Evolutionary conservation across 2,113 vertebrate species (phyloP).

Genomic region (Amphilophus citrinellus): DNA sequence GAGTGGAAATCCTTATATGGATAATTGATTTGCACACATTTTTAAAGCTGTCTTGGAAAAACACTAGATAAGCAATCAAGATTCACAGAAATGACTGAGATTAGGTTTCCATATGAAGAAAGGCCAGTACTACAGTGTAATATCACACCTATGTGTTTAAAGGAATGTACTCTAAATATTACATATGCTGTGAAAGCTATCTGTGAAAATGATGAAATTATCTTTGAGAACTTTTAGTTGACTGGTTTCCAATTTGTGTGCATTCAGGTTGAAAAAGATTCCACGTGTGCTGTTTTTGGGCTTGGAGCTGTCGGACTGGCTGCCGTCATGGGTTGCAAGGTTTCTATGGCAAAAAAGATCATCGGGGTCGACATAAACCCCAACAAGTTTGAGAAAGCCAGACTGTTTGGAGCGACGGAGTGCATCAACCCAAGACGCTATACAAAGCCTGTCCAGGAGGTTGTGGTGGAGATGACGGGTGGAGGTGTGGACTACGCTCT

Average conservation of each 20-base stretch:
- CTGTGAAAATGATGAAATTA: background rate
- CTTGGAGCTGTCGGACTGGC: constrained; percentile 88
- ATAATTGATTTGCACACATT: background rate
- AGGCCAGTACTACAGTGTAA: too few species aligned
- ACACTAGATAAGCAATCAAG: background rate
- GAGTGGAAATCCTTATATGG: background rate
- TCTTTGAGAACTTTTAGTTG: background rate
- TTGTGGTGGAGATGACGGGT: constrained; percentile 80
- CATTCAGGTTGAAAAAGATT: constrained; percentile 85
- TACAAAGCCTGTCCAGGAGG: constrained; percentile 81
- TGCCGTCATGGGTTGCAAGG: constrained; percentile 66
- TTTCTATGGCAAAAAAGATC: constrained; percentile 40
- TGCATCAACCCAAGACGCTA: constrained; percentile 85
- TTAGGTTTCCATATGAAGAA: too few species aligned
- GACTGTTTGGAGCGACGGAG: constrained; percentile 84
- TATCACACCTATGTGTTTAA: background rate
- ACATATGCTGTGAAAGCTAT: background rate
- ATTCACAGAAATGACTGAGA: background rate
- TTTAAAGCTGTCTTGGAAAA: background rate
- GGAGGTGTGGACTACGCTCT: constrained; percentile 88
- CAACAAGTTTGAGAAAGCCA: constrained; percentile 83
- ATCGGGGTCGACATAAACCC: constrained; percentile 83
- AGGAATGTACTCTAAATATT: background rate
- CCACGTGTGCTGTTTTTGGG: constrained; percentile 87
- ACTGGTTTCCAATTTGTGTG: background rate